A percentile compares a stretch with the other conserved stretches of the same genome.
These are phyloP conservation scores for Octodonta nipae DNA, from an alignment of 2,888 invertebrate genomes.

Conservation along the genomic window DNA sequence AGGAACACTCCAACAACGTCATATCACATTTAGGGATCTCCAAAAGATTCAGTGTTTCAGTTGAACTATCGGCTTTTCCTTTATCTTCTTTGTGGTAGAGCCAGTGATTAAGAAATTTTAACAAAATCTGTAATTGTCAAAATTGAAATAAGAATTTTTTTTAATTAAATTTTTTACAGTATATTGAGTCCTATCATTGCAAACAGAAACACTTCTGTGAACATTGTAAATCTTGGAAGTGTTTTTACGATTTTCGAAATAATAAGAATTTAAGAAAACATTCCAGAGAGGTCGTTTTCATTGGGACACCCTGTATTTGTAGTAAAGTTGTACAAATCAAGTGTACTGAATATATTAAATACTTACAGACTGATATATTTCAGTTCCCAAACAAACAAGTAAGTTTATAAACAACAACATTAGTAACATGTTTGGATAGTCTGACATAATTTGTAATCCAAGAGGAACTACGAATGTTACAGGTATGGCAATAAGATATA, in stretches of 20 bases:
- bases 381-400: conserved; percentile 14
- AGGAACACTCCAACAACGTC: conserved; percentile 17
- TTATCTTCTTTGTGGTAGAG: conserved; percentile 12
- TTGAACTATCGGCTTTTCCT: conserved; percentile 2
- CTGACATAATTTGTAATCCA: conserved; percentile 12
- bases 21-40: conserved; percentile 8
- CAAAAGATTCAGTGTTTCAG: neutral
- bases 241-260: too few species aligned
- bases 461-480: conserved; percentile 15
- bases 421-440: conserved; percentile 11
- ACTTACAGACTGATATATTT: conserved; percentile 20
- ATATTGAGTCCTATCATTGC: too few species aligned
- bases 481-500: conserved; percentile 16
- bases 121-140: conserved; percentile 14
- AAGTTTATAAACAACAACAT: conserved; percentile 12
- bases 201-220: too few species aligned
- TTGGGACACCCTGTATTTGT: too few species aligned
- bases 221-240: too few species aligned
- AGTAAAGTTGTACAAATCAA: too few species aligned
- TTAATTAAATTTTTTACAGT: too few species aligned
- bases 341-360: neutral
- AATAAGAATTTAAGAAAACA: too few species aligned
- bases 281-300: too few species aligned
- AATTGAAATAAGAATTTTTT: conserved; percentile 3
- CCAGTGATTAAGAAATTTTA: conserved; percentile 17